phyloP scores from a whole-genome alignment of 2,888 invertebrate genomes.

The Tyria jacobaeae region DNA sequence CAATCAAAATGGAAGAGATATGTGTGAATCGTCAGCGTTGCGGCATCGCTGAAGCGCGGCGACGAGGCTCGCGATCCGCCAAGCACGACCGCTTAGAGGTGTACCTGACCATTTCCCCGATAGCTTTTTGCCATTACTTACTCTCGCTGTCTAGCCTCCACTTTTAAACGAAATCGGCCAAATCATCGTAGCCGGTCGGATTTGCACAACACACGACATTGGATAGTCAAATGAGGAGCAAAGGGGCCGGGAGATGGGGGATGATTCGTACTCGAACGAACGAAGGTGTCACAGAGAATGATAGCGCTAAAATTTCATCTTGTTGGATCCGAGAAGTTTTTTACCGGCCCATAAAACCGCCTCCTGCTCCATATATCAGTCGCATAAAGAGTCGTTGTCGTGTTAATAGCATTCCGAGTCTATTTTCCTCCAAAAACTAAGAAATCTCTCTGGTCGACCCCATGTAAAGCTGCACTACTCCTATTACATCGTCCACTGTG shows the following conservation, averaged over 20 bases:
- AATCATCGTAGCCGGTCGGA: conserved; percentile 12
- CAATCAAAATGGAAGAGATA: background rate
- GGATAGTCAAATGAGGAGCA: conserved; percentile 6
- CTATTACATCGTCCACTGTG: background rate
- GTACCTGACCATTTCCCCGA: conserved; percentile 17
- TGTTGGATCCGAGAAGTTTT: background rate
- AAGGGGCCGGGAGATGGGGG: no score
- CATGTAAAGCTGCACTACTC: background rate
- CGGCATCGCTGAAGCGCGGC: background rate
- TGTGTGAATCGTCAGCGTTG: background rate
- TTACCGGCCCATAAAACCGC: background rate
- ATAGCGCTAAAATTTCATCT: conserved; percentile 15
- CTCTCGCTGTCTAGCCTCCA: conserved; percentile 2
- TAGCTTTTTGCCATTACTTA: conserved; percentile 15
- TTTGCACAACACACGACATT: conserved; percentile 29
- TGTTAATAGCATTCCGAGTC: background rate
- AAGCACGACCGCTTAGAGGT: conserved; percentile 17
- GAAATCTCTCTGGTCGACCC: background rate
- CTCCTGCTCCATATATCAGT: conserved; percentile 10
- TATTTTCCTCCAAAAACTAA: background rate
- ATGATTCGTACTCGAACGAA: no score
- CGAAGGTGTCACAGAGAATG: conserved; percentile 18
- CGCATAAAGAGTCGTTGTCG: background rate
- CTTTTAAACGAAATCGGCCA: conserved; percentile 13
- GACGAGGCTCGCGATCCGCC: conserved; percentile 10